These are phyloP conservation scores for Apus apus DNA, from an alignment of 2,113 vertebrate species.

Conservation along the genomic window DNA sequence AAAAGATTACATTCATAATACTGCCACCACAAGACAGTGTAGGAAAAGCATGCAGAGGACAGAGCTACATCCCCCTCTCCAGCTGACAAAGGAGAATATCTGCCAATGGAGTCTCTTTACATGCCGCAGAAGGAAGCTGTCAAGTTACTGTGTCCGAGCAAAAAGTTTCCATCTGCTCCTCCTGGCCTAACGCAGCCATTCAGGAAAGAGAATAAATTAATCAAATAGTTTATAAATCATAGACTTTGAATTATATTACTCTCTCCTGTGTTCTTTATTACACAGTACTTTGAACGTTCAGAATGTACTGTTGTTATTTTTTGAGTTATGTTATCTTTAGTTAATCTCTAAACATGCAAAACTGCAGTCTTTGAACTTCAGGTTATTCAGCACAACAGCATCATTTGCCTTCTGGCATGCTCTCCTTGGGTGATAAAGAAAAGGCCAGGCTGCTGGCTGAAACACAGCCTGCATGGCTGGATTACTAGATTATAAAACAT, in stretches of 20 bases:
- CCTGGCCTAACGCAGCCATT: neutral
- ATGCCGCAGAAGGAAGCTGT: conserved; percentile 45
- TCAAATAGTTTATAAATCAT: neutral
- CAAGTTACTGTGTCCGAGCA: conserved; percentile 26
- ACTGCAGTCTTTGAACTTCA: neutral
- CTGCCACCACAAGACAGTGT: neutral
- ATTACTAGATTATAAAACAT: neutral
- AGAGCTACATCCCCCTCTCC: neutral
- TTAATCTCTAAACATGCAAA: neutral
- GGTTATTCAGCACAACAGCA: neutral
- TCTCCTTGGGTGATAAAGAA: neutral
- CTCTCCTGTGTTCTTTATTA: neutral
- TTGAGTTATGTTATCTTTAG: neutral
- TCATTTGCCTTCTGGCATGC: neutral
- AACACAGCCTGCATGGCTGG: neutral
- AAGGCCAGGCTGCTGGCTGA: neutral
- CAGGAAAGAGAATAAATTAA: conserved; percentile 11
- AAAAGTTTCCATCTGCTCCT: conserved; percentile 44
- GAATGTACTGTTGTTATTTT: neutral
- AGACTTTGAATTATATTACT: neutral
- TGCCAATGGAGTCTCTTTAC: conserved; percentile 10
- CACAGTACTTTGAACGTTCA: neutral
- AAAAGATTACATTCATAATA: neutral
- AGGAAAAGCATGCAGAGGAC: neutral
- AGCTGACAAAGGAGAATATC: neutral